Percentiles rank a stretch among this genome's conserved stretches.
Evolutionary conservation across 2,113 vertebrate species (phyloP).

Genomic region (Haemorhous mexicanus): DNA sequence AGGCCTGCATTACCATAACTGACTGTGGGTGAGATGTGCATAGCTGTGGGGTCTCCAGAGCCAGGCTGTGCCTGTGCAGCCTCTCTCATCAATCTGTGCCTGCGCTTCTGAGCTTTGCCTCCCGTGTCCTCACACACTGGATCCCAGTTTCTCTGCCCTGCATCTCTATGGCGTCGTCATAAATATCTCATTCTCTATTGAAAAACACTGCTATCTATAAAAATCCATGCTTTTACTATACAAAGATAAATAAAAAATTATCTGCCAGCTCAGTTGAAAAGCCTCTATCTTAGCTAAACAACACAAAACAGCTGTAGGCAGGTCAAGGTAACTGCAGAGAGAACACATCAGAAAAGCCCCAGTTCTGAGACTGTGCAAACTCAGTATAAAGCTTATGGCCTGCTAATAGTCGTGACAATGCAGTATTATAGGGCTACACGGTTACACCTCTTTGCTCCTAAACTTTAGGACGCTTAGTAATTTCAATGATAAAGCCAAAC

Average conservation of each 20-base stretch:
- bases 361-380: neutral
- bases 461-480: neutral
- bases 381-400: neutral
- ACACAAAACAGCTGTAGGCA: neutral
- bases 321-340: neutral
- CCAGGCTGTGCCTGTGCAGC: neutral
- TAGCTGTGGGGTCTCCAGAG: neutral
- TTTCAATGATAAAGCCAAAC: neutral
- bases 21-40: too few relatives aligned
- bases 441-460: neutral
- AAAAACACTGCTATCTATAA: neutral
- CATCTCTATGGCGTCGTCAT: neutral
- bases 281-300: neutral
- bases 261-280: neutral
- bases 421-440: neutral
- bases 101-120: neutral
- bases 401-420: neutral
- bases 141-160: neutral
- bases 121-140: fast-evolving
- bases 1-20: too few relatives aligned
- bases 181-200: neutral
- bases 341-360: neutral
- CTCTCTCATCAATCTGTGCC: neutral
- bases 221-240: neutral
- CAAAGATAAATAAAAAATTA: neutral